Evolutionary conservation across 1,140 invertebrate genomes (phyloP).

Genomic region (Drosophila oshimai): DNA sequence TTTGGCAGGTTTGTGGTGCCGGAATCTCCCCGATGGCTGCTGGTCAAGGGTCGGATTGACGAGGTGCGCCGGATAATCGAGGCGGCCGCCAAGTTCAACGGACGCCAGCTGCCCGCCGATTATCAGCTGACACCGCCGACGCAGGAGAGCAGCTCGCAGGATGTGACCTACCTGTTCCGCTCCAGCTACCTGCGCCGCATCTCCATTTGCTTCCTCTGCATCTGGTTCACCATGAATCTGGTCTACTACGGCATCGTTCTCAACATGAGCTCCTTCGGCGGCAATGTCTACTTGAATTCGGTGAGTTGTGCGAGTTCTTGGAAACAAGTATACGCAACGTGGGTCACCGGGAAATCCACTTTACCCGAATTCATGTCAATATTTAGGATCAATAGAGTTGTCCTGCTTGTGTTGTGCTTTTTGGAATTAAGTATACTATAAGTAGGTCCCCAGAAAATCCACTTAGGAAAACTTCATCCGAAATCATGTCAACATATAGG

Average conservation of each 20-base stretch:
- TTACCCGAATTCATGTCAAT: conserved; percentile 35
- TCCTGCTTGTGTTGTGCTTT: no score
- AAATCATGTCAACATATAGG: no score
- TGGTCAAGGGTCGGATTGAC: conserved; percentile 88
- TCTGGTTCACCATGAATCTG: conserved; percentile 89
- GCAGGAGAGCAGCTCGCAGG: conserved; percentile 83
- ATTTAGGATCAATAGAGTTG: conserved; percentile 49
- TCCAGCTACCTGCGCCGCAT: conserved; percentile 85
- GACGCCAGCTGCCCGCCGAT: conserved; percentile 85
- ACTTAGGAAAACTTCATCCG: no score
- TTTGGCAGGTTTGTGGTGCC: conserved; percentile 88
- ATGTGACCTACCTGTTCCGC: conserved; percentile 86
- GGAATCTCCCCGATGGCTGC: conserved; percentile 93
- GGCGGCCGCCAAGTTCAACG: conserved; percentile 87
- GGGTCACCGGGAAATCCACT: background rate
- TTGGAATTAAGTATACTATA: no score
- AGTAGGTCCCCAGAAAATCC: no score
- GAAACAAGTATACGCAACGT: conserved; percentile 21
- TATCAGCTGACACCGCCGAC: conserved; percentile 84
- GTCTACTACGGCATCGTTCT: conserved; percentile 89
- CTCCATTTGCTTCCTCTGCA: conserved; percentile 86
- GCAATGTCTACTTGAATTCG: conserved; percentile 88
- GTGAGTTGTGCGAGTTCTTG: conserved; percentile 83
- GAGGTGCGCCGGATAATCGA: conserved; percentile 88
- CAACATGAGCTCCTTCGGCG: conserved; percentile 88